Percentiles rank a stretch among this genome's conserved stretches.
Conservation (phyloP, 2,888 invertebrate species). For the Oligia fasciuncula region DNA sequence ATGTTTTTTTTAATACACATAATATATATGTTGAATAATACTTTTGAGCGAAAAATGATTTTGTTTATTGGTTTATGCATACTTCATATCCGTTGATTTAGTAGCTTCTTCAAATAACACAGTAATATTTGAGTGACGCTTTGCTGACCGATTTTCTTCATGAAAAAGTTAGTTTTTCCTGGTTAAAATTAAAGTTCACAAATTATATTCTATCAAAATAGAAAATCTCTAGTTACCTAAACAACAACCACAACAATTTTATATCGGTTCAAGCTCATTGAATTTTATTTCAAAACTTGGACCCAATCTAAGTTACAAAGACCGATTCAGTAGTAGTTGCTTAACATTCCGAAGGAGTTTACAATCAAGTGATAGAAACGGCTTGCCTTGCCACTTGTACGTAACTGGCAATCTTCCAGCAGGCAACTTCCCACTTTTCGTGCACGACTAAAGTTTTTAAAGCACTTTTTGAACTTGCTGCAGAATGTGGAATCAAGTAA, state of each 20-base stretch:
- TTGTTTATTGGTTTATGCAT: not conserved
- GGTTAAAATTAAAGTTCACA: not conserved
- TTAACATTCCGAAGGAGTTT: slow-evolving; percentile 50
- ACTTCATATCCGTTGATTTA: not conserved
- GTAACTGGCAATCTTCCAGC: slow-evolving; percentile 36
- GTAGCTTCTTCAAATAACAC: not conserved
- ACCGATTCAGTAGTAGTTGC: slow-evolving; percentile 10
- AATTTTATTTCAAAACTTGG: slow-evolving; percentile 17
- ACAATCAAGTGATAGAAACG: slow-evolving; percentile 52
- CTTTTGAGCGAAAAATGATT: not conserved
- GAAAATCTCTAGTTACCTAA: not conserved
- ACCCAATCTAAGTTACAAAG: slow-evolving; percentile 18
- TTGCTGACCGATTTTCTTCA: not conserved
- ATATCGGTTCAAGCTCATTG: slow-evolving; percentile 1
- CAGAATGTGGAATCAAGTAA: slow-evolving; percentile 12
- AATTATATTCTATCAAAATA: not conserved
- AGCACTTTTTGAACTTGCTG: slow-evolving; percentile 34
- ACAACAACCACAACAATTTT: not conserved
- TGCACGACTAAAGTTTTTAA: slow-evolving; percentile 39
- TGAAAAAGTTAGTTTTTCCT: not conserved
- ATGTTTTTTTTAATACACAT: too few relatives aligned
- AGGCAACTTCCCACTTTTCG: slow-evolving; percentile 23
- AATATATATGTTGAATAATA: not conserved
- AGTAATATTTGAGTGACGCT: not conserved
- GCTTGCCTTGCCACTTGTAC: slow-evolving; percentile 20